phyloP scores from a whole-genome alignment of 2,797 vertebrate genomes.

The Peromyscus aztecus region DNA sequence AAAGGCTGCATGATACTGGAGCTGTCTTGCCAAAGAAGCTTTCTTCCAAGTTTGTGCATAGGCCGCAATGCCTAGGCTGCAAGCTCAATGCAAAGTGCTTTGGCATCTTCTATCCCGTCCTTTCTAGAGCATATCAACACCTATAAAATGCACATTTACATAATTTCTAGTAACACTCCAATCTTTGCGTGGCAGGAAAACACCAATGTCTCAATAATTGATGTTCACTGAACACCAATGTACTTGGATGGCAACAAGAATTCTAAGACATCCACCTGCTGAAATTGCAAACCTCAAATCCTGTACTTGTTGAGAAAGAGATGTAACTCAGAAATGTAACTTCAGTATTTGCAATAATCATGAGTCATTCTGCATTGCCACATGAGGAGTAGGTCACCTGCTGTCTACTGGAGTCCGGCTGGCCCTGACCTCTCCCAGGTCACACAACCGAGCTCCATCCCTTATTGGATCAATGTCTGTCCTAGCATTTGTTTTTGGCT shows the following conservation, averaged over 20 bases:
- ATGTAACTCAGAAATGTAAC: conserved; percentile 9
- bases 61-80: background rate
- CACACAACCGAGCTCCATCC: conserved; percentile 33
- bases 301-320: background rate
- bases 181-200: conserved; percentile 29
- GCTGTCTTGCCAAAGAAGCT: background rate
- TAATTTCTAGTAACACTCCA: conserved; percentile 21
- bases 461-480: conserved; percentile 21
- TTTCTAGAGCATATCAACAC: background rate
- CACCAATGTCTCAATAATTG: background rate
- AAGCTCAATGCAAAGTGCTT: background rate
- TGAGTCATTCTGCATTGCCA: background rate
- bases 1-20: conserved; percentile 5
- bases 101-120: background rate
- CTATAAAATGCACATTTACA: background rate
- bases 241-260: background rate
- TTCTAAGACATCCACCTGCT: background rate
- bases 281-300: background rate
- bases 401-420: background rate
- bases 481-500: conserved; percentile 6
- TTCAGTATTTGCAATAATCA: background rate
- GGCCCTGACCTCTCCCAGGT: background rate
- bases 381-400: background rate
- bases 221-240: conserved; percentile 25
- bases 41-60: conserved; percentile 32